Evolutionary conservation across 2,797 vertebrate species (phyloP), one percentile per base, ranked within the genome.

Genomic region (Zonotrichia albicollis): DNA sequence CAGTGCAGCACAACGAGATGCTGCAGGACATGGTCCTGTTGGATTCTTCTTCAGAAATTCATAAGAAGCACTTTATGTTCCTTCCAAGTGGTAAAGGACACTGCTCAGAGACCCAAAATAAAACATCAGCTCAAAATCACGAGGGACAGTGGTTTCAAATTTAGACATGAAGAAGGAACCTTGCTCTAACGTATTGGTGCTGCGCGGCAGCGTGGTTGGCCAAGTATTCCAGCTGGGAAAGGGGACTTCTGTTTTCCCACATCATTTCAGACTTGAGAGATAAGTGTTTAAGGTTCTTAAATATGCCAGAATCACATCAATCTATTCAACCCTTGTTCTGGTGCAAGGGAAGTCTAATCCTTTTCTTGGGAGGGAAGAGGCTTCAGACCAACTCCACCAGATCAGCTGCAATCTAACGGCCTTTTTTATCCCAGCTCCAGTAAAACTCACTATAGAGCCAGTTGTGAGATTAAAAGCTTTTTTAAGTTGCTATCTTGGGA

Each of bases 401-500:
- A 95, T 97, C 79, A 3, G 72, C 89, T 94, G 93, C 86, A 97
- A 96, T 91, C 92, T 95, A 96, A 97, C 27, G 57, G 93, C 90
- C 90, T 96, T 96, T 97, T 96, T 96, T 91, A 95, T 96, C 96
- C 94, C 94, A 97, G 93, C 96, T 93, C 96, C 95, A 94, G 88
- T 76, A 97, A 97, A 96, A 85, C 45, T 82, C 95, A 82, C 85
- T 96, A 19, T 93, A 96, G 87, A 96, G 95, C 97, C 96, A 95
- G 94, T 92, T 19, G 13, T 94, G 96, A 97, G 96, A 98, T 97
- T 97, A 97, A 98, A 98, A 96, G 96, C 96, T 97, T 97, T 98
- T 98, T 96, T 92, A 94, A 97, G 97, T 98, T 97, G 96, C 97
- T 98, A 96, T 98, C 98, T 97, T 98, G 98, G 98, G 97, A 98